These are phyloP conservation scores for Brachyrhaphis roseni DNA, from an alignment of 2,797 vertebrate genomes.

Conservation along the genomic window DNA sequence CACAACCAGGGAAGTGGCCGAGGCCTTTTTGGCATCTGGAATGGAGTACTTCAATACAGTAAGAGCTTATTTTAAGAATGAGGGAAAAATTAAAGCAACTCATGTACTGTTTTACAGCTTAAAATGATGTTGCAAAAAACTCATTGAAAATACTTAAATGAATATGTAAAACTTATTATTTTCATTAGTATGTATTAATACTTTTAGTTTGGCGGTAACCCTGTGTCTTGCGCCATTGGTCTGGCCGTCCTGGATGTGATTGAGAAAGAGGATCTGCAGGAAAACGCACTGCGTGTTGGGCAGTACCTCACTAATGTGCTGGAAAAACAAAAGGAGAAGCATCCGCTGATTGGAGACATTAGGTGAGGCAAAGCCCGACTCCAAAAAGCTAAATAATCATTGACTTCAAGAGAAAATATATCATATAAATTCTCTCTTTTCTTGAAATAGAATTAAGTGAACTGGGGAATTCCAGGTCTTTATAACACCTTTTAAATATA, in stretches of 20 bases:
- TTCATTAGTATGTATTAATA: constrained; percentile 31
- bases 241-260: constrained; percentile 93
- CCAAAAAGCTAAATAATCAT: background rate
- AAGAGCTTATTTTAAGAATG: constrained; percentile 47
- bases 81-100: background rate
- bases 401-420: background rate
- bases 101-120: background rate
- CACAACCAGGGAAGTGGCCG: constrained; percentile 92
- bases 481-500: background rate
- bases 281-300: constrained; percentile 89
- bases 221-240: constrained; percentile 95
- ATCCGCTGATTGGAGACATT: constrained; percentile 91
- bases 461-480: background rate
- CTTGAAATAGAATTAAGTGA: background rate
- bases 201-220: constrained; percentile 94
- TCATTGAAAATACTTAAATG: background rate
- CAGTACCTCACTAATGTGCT: constrained; percentile 85
- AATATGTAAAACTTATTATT: background rate
- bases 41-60: constrained; percentile 99
- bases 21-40: constrained; percentile 88
- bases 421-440: background rate
- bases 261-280: constrained; percentile 90
- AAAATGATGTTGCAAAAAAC: background rate
- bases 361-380: constrained; percentile 77
- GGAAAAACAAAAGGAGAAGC: constrained; percentile 86